A percentile compares a stretch with the other conserved stretches of the same genome.
phyloP scores from a whole-genome alignment of 2,113 vertebrate species.

The Scolopax mira region DNA sequence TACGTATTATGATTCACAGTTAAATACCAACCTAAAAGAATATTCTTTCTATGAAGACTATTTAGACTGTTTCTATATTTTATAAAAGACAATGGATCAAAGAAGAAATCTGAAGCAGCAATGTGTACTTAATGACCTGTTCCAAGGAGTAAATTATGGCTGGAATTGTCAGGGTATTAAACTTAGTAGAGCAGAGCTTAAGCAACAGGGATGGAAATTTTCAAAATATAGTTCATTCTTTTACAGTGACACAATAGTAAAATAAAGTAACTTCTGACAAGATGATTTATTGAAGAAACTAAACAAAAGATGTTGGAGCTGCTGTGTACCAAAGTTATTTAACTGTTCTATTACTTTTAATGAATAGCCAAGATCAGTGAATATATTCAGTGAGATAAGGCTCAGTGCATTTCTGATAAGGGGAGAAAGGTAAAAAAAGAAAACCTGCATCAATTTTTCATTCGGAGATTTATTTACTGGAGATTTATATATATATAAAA shows the following conservation, averaged over 20 bases:
- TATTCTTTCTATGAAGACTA: conserved; percentile 30
- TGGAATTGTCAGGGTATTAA: conserved; percentile 57
- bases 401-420: conserved; percentile 66
- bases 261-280: conserved; percentile 71
- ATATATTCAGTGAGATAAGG: conserved; percentile 51
- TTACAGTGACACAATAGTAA: conserved; percentile 45
- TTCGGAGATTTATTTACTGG: conserved; percentile 17
- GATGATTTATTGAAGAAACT: conserved; percentile 70
- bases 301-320: conserved; percentile 65
- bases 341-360: conserved; percentile 76
- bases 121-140: conserved; percentile 58
- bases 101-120: conserved; percentile 34
- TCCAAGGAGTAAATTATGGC: conserved; percentile 66
- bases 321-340: conserved; percentile 66
- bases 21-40: conserved; percentile 54
- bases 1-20: conserved; percentile 32
- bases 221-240: conserved; percentile 65
- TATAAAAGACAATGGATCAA: conserved; percentile 47
- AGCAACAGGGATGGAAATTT: conserved; percentile 44
- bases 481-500: not conserved
- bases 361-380: conserved; percentile 68
- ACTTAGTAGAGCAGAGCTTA: conserved; percentile 53
- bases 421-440: conserved; percentile 36
- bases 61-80: conserved; percentile 45
- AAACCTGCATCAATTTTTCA: conserved; percentile 63